Conservation (phyloP, 2,113 vertebrate genomes). For the Corapipo altera region DNA sequence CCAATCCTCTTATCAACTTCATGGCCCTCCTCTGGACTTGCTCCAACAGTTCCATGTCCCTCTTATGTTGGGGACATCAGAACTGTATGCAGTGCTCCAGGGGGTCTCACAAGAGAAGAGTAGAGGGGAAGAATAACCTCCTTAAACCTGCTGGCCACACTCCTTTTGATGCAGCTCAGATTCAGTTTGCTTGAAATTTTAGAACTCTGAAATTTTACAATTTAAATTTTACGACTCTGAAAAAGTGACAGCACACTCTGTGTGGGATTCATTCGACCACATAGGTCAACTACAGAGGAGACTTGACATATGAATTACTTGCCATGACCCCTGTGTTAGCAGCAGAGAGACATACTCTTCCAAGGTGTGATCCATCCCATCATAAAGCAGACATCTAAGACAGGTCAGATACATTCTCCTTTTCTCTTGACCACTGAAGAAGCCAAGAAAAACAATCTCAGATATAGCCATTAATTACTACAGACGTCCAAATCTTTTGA, state of each 20-base stretch:
- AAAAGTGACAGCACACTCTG: neutral
- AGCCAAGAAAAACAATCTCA: neutral
- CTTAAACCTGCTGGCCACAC: neutral
- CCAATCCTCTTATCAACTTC: neutral
- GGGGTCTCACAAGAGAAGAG: neutral
- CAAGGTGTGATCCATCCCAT: neutral
- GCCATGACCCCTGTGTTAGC: neutral
- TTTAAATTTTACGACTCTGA: neutral
- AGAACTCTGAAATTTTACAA: neutral
- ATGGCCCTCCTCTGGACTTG: neutral
- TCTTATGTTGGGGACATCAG: no score
- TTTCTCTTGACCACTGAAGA: neutral
- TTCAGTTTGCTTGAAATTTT: neutral
- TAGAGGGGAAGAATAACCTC: neutral
- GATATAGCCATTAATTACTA: neutral
- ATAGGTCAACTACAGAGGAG: neutral
- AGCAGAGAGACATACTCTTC: neutral
- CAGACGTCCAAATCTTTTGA: neutral
- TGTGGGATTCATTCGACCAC: neutral
- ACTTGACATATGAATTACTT: fast-evolving
- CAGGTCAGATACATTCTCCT: neutral
- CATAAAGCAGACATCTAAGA: neutral
- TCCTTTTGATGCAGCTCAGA: neutral
- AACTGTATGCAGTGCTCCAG: neutral
- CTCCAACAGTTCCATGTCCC: neutral